phyloP scores from a whole-genome alignment of 2,888 invertebrate genomes.

The Drosophila austrosaltans region DNA sequence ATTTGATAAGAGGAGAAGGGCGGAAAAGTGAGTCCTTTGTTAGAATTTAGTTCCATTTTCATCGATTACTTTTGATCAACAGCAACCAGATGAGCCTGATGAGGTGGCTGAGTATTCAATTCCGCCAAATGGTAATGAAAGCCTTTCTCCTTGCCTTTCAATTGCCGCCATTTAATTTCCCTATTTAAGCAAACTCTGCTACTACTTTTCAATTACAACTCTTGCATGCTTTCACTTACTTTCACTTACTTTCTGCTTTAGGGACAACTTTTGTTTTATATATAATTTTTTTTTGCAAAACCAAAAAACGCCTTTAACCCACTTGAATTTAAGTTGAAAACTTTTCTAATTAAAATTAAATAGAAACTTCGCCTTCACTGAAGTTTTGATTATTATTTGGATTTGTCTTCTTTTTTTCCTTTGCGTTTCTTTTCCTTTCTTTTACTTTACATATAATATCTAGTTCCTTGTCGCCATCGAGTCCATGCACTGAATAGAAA shows the following conservation, averaged over 20 bases:
- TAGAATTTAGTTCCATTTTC: not conserved
- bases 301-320: conserved; percentile 52
- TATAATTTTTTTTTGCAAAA: conserved; percentile 17
- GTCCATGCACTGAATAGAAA: conserved; percentile 31
- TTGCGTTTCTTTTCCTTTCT: conserved; percentile 11
- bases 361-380: conserved; percentile 59
- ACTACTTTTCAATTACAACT: conserved; percentile 20
- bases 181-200: conserved; percentile 23
- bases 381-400: conserved; percentile 75
- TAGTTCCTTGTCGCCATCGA: conserved; percentile 28
- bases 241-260: conserved; percentile 17
- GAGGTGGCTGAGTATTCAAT: not conserved
- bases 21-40: not conserved
- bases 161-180: conserved; percentile 8
- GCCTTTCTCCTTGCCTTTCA: not conserved
- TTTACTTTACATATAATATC: conserved; percentile 17
- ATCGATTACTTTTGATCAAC: not conserved
- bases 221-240: conserved; percentile 20
- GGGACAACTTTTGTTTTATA: conserved; percentile 51
- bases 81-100: not conserved
- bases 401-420: conserved; percentile 37
- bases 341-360: conserved; percentile 77
- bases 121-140: not conserved
- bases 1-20: not conserved
- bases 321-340: conserved; percentile 72